A percentile compares a stretch with the other conserved stretches of the same genome.
phyloP scores from a whole-genome alignment of 2,113 vertebrate species.

The Callospermophilus lateralis region DNA sequence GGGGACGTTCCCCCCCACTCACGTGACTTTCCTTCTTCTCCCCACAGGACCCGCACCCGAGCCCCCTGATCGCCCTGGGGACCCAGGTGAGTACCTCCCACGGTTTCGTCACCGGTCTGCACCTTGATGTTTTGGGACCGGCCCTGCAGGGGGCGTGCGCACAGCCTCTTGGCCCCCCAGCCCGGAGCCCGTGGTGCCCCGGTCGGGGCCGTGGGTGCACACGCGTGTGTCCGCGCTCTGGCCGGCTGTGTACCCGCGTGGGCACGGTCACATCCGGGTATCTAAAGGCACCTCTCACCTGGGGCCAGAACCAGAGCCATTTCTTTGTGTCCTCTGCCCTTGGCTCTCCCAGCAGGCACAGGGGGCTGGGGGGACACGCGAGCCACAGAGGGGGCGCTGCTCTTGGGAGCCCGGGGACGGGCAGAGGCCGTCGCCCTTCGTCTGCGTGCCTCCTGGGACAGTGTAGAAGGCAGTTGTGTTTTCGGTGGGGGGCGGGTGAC shows the following conservation, averaged over 20 bases:
- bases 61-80: constrained; percentile 82
- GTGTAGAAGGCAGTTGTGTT: background rate
- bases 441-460: background rate
- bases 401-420: accelerated
- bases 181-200: background rate
- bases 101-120: background rate
- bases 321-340: background rate
- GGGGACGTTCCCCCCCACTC: background rate
- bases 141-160: accelerated
- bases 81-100: constrained; percentile 80
- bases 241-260: background rate
- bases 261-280: too few relatives aligned
- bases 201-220: too few relatives aligned
- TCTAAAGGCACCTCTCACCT: background rate
- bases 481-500: background rate
- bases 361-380: background rate
- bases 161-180: background rate
- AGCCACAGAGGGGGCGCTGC: background rate
- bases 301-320: background rate
- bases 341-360: too few relatives aligned
- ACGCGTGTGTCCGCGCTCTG: accelerated
- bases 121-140: too few relatives aligned
- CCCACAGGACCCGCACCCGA: constrained; percentile 84
- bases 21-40: constrained; percentile 40
- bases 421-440: too few relatives aligned